These are phyloP conservation scores for Tetrao urogallus DNA, from an alignment of 2,113 vertebrate genomes.

Conservation along the genomic window DNA sequence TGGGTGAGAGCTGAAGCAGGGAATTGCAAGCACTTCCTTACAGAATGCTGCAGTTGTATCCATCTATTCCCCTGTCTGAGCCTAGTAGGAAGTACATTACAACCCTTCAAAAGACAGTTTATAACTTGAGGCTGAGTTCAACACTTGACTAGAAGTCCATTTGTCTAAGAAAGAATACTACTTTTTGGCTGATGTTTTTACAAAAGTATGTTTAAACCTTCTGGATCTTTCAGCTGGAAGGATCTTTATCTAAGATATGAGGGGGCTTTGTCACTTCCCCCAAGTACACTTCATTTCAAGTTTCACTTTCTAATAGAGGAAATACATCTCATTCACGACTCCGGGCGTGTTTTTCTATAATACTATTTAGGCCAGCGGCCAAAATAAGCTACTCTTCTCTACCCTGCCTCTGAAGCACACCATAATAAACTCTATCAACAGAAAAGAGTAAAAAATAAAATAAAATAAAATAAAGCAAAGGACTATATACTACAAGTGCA, in stretches of 20 bases:
- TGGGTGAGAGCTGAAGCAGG: neutral
- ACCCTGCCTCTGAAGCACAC: neutral
- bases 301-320: constrained; percentile 28
- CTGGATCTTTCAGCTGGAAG: neutral
- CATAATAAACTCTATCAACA: neutral
- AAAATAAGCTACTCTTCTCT: neutral
- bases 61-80: neutral
- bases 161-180: neutral
- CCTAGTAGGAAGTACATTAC: neutral
- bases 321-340: neutral
- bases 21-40: neutral
- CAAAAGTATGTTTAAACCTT: neutral
- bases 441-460: neutral
- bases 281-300: neutral
- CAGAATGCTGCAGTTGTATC: neutral
- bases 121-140: neutral
- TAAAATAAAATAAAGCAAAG: neutral
- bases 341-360: neutral
- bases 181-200: neutral
- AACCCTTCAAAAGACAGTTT: neutral
- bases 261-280: neutral
- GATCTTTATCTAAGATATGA: neutral
- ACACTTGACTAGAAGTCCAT: neutral
- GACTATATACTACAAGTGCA: neutral
- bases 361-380: neutral